These are phyloP conservation scores for Corythucha ciliata DNA, from an alignment of 2,888 invertebrate genomes.

Conservation along the genomic window DNA sequence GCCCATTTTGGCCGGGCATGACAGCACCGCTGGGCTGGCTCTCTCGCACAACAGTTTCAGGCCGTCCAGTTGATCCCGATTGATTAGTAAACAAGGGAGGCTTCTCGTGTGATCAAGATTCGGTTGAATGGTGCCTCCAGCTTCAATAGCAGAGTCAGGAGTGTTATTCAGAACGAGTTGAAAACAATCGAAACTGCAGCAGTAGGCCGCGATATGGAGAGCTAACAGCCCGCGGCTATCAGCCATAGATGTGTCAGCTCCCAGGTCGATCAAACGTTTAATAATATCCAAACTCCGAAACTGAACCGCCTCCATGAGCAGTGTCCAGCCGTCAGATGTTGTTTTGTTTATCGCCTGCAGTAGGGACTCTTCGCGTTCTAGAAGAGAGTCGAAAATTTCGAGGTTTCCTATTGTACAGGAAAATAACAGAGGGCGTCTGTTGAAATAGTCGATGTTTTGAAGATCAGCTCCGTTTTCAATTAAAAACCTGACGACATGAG, in stretches of 20 bases:
- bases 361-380: conserved; percentile 16
- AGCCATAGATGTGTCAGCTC: conserved; percentile 24
- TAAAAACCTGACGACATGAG: conserved; percentile 11
- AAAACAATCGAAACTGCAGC: conserved; percentile 21
- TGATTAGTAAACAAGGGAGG: conserved; percentile 25
- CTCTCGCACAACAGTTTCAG: conserved; percentile 22
- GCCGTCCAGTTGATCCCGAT: conserved; percentile 25
- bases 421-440: conserved; percentile 24
- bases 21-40: conserved; percentile 23
- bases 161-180: conserved; percentile 24
- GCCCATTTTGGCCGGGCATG: conserved; percentile 27
- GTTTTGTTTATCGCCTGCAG: conserved; percentile 21
- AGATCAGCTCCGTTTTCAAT: conserved; percentile 23
- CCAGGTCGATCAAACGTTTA: conserved; percentile 23
- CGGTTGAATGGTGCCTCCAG: conserved; percentile 17
- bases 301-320: conserved; percentile 28
- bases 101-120: conserved; percentile 21
- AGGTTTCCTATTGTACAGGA: conserved; percentile 26
- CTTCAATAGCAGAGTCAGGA: conserved; percentile 23
- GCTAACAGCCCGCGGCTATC: conserved; percentile 25
- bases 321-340: conserved; percentile 27
- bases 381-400: conserved; percentile 24
- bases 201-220: conserved; percentile 28
- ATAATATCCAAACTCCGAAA: conserved; percentile 23
- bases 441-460: conserved; percentile 23